Evolutionary conservation across 2,888 invertebrate genomes (phyloP), one percentile per base, ranked within the genome.

Genomic region (Eupelmus urozonus): DNA sequence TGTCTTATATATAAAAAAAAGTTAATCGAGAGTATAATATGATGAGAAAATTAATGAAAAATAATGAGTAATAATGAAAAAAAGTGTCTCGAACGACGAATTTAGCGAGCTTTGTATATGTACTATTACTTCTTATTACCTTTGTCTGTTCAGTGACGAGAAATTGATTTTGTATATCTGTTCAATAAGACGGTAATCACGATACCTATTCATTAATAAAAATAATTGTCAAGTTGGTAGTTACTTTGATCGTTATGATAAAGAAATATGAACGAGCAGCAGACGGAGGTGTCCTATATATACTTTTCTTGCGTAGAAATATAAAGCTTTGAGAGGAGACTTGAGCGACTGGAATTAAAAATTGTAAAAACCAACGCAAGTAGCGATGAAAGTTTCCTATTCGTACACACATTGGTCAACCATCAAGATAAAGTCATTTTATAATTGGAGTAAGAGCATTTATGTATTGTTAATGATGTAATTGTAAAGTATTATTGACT

Each of bases 31-130:
- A 84, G 55, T 78, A 73, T 76, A 76, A 72, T 66, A 59, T 76
- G 62, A 55, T 18, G 27, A 78, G 76, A 60, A 57, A 75, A 75
- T 40, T 20, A 69, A 57, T 62, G 9, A 69, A 76, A 53, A 66
- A 69, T 59, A 57, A 70, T n/a, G 29, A 71, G 55, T 70, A 60
- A 74, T 70, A 55, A 78, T 75, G 83, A 84, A 82, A 83, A 75
- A 79, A 83, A 76, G 78, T 85, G 82, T 85, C 83, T 85, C 83
- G 82, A 84, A 85, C 85, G 84, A 85, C 85, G 83, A 72, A 83
- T 82, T 78, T 70, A 81, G 83, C 81, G 83, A 82, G 82, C 84
- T 84, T 84, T 85, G 82, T 85, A 83, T 83, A 78, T 75, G 77
- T 80, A 77, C 49, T 66, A 70, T 59, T 60, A 80, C 42, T 67